Evolutionary conservation across 2,797 vertebrate species (phyloP).

Genomic region (Sylvilagus floridanus): DNA sequence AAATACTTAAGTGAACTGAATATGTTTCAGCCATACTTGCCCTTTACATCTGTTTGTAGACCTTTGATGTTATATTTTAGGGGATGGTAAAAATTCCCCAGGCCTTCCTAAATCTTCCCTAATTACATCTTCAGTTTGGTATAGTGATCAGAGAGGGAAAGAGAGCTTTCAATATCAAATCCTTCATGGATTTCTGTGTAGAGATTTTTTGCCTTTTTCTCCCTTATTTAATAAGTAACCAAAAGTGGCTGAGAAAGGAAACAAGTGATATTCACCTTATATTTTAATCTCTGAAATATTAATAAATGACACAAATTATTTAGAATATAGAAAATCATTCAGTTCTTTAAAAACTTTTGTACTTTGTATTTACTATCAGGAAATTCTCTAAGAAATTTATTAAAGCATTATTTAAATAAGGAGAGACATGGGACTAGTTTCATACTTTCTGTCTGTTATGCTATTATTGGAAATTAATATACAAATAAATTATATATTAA

Average conservation of each 20-base stretch:
- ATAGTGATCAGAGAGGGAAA: conserved; percentile 1
- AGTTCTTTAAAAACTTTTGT: neutral
- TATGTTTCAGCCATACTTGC: neutral
- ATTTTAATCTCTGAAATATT: conserved; percentile 51
- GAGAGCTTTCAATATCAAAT: neutral
- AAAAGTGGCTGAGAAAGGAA: conserved; percentile 32
- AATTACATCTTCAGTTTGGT: neutral
- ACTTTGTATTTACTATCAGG: conserved; percentile 48
- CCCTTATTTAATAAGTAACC: neutral
- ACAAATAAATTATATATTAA: conserved; percentile 21
- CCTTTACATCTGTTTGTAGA: neutral
- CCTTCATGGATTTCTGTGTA: conserved; percentile 23
- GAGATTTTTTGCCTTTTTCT: neutral
- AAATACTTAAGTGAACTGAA: neutral
- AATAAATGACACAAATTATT: neutral
- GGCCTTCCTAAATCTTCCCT: neutral
- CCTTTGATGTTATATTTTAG: neutral
- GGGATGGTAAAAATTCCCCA: neutral
- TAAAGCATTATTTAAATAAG: conserved; percentile 43
- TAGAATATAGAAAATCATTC: no score
- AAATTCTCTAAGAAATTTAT: conserved; percentile 52
- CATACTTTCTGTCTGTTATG: conserved; percentile 37
- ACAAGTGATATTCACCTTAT: neutral
- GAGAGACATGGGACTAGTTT: conserved; percentile 24
- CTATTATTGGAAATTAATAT: conserved; percentile 59